phyloP scores from a whole-genome alignment of 1,140 invertebrate species.

The Zaprionus ghesquierei region DNA sequence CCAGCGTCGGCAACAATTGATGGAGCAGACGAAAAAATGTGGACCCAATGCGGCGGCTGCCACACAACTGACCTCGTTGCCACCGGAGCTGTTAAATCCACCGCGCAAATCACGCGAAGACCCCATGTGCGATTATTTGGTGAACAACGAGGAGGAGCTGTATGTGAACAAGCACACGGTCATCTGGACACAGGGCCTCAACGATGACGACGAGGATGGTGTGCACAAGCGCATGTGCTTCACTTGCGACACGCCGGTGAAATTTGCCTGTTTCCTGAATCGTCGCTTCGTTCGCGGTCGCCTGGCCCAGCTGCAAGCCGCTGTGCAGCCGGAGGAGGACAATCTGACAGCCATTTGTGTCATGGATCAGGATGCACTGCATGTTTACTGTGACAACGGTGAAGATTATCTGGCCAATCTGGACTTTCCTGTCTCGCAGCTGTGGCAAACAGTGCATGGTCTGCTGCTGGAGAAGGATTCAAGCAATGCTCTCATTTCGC shows the following conservation, averaged over 20 bases:
- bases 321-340: conserved; percentile 52
- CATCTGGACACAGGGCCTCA: conserved; percentile 86
- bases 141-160: conserved; percentile 91
- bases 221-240: conserved; percentile 87
- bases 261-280: conserved; percentile 89
- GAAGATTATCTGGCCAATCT: conserved; percentile 92
- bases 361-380: conserved; percentile 88
- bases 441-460: conserved; percentile 91
- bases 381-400: conserved; percentile 90
- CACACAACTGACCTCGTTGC: conserved; percentile 60
- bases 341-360: conserved; percentile 71
- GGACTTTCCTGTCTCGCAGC: conserved; percentile 91
- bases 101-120: conserved; percentile 32
- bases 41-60: conserved; percentile 59
- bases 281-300: conserved; percentile 88
- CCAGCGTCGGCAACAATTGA: conserved; percentile 55
- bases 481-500: conserved; percentile 62
- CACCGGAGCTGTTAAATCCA: conserved; percentile 43
- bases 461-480: conserved; percentile 89
- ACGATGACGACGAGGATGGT: conserved; percentile 59
- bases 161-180: conserved; percentile 93
- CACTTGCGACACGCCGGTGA: conserved; percentile 90
- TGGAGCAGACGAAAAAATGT: conserved; percentile 61
- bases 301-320: conserved; percentile 52
- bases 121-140: conserved; percentile 74